Conservation (phyloP, 1,140 invertebrate genomes). For the Caenorhabditis brenneri region DNA sequence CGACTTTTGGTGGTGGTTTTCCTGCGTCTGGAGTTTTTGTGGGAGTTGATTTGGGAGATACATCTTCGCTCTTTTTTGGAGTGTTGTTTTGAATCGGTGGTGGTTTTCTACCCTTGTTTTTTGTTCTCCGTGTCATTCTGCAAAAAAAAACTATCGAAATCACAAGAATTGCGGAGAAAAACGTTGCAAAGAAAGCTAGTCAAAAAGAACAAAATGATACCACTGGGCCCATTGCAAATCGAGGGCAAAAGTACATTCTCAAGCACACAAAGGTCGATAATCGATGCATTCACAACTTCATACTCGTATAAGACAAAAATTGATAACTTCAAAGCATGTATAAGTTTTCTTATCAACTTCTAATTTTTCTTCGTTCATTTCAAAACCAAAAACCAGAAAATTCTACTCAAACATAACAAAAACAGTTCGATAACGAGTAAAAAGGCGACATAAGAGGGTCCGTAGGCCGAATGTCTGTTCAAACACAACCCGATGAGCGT, state of each 20-base stretch:
- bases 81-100: not conserved
- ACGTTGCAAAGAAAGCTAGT: not conserved
- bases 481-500: not conserved
- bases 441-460: not conserved
- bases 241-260: too few species aligned
- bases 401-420: not conserved
- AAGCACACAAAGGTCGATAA: too few species aligned
- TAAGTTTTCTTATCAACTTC: too few species aligned
- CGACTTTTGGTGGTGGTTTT: not conserved
- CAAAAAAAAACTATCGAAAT: not conserved
- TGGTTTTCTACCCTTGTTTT: not conserved
- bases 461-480: not conserved
- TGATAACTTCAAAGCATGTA: too few species aligned
- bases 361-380: too few species aligned
- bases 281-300: too few species aligned
- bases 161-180: not conserved
- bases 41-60: not conserved
- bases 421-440: too few species aligned
- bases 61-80: not conserved
- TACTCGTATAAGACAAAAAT: too few species aligned
- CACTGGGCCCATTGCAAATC: too few species aligned
- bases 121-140: not conserved
- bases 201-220: too few species aligned
- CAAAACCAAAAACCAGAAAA: too few species aligned
- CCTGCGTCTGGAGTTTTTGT: not conserved